Evolutionary conservation across 2,888 invertebrate species (phyloP).

Genomic region (Polyommatus icarus): DNA sequence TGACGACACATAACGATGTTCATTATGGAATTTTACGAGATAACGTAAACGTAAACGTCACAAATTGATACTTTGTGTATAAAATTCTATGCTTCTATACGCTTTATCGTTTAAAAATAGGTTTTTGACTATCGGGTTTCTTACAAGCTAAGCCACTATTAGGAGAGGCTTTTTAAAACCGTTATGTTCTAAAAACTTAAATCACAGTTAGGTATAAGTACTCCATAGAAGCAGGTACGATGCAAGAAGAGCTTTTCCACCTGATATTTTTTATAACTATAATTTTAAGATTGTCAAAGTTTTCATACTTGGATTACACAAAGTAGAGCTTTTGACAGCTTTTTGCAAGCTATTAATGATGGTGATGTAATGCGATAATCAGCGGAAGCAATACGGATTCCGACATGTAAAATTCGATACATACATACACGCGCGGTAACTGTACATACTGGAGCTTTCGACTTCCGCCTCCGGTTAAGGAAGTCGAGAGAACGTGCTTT

Average conservation of each 20-base stretch:
- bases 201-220: too few species aligned
- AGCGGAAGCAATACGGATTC: slow-evolving; percentile 34
- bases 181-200: too few species aligned
- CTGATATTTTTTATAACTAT: too few species aligned
- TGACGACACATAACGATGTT: slow-evolving; percentile 43
- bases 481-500: slow-evolving; percentile 61
- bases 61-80: slow-evolving; percentile 21
- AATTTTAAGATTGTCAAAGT: too few species aligned
- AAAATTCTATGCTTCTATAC: too few species aligned
- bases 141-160: too few species aligned
- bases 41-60: slow-evolving; percentile 31
- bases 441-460: slow-evolving; percentile 52
- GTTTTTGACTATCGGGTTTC: too few species aligned
- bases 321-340: background rate
- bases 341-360: background rate
- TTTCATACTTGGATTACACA: background rate
- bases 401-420: slow-evolving; percentile 32
- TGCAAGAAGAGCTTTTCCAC: too few species aligned
- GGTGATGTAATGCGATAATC: slow-evolving; percentile 6
- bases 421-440: slow-evolving; percentile 35
- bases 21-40: slow-evolving; percentile 47
- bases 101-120: too few species aligned
- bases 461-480: slow-evolving; percentile 69
- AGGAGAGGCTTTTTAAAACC: too few species aligned
- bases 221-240: too few species aligned